Base-by-base conservation (phyloP, 2,797 vertebrate species). In the Moxostoma hubbsi region DNA sequence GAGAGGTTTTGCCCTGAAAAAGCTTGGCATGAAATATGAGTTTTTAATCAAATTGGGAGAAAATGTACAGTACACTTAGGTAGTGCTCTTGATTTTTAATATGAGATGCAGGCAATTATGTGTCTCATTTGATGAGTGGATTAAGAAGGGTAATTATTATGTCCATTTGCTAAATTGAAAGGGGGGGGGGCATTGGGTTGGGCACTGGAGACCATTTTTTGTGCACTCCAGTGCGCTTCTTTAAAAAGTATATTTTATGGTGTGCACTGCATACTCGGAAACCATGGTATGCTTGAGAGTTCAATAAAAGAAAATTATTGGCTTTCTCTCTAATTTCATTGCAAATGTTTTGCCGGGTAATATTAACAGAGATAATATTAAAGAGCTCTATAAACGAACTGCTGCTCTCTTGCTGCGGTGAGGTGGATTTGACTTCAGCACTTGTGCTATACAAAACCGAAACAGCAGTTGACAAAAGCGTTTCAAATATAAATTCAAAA, bases 131-230 rank as follows among this genome's bases (percentile, higher is more conserved):
- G 36, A 45, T 59, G 79, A 77, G 72, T 77, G 76, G 82, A 79
- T 64, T 65, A 79, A 72, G 69, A 64, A 79, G 43, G 73, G 59
- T 81, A 83, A 86, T 85, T 80, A 78, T 80, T 83, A 72, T 77
- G 79, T 86, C 76, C 73, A 80, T 86, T 84, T 75, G 36, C 64
- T 24, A 83, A 83, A 83, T 71, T 73, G 68, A 85, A 81, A 76
- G 59, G 63, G 13, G 59, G 63, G 13, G 73, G 73, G 57, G 59
- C 43, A 73, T 76, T 73, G 70, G 63, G 67, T 65, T 67, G 66
- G 64, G 63, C 9, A 24, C 71, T 66, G n/a, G 64, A 46, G 58
- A 63, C 8, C 11, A 13, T 73, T 73, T 69, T 59, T 79, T 8
- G 18, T 67, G 54, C 62, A 70, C 74, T 71, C 54, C 13, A 62